These are phyloP conservation scores for Onychostruthus taczanowskii DNA, from an alignment of 2,113 vertebrate species.

Conservation along the genomic window DNA sequence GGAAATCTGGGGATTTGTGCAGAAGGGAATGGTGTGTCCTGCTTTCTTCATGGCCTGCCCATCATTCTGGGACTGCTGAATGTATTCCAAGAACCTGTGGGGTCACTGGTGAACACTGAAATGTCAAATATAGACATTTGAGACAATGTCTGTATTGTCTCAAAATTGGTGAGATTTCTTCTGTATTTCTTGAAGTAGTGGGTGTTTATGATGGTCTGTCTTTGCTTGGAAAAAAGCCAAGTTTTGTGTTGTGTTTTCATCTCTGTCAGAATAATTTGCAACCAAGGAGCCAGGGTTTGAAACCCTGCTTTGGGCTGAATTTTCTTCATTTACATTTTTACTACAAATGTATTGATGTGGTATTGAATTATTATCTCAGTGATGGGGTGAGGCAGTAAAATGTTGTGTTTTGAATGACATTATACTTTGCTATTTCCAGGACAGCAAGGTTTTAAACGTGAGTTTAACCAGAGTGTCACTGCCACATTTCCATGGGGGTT, in stretches of 20 bases:
- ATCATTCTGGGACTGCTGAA: not conserved
- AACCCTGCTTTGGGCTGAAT: not conserved
- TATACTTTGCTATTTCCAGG: not conserved
- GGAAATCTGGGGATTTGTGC: not conserved
- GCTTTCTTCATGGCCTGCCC: not conserved
- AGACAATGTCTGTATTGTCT: too few species aligned
- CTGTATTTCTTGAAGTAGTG: not conserved
- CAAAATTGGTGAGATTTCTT: not conserved
- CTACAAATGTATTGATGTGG: not conserved
- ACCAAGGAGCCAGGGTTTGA: not conserved
- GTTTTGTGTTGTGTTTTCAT: not conserved
- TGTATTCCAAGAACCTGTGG: not conserved
- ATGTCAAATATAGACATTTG: too few species aligned
- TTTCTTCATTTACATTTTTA: not conserved
- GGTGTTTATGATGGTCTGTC: not conserved
- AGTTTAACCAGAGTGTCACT: not conserved
- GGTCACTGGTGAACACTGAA: accelerated
- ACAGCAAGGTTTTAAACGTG: not conserved
- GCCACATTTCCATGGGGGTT: not conserved
- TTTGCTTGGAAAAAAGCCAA: not conserved
- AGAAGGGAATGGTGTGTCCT: not conserved
- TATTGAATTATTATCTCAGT: not conserved
- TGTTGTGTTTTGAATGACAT: not conserved
- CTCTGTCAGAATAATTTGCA: not conserved
- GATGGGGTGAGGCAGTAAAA: not conserved